phyloP scores from a whole-genome alignment of 2,113 vertebrate species.

The Pica pica region DNA sequence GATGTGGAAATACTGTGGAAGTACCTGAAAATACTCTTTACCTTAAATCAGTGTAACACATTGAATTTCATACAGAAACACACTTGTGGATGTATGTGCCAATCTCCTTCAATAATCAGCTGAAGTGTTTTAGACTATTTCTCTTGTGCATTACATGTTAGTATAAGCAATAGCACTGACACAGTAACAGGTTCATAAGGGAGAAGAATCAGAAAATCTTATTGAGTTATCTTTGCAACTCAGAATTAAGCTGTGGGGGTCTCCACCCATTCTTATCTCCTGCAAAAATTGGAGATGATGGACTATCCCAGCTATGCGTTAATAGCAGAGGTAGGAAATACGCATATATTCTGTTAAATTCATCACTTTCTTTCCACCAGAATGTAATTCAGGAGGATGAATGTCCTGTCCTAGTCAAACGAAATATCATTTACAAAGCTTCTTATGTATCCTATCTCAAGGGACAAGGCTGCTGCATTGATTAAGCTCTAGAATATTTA shows the following conservation, averaged over 20 bases:
- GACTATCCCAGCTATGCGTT: constrained; percentile 8
- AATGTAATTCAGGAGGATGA: constrained; percentile 53
- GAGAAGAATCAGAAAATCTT: not conserved
- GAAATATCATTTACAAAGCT: constrained; percentile 51
- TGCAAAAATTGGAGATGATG: constrained; percentile 24
- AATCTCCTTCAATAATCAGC: not conserved
- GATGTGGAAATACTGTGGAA: not conserved
- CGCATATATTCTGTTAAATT: constrained; percentile 42
- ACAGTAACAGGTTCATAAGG: not conserved
- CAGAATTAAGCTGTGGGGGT: not conserved
- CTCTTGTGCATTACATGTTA: not conserved
- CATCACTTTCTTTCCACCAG: constrained; percentile 14
- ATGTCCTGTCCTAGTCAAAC: constrained; percentile 44
- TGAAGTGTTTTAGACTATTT: not conserved
- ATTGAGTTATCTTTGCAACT: constrained; percentile 10
- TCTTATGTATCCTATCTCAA: constrained; percentile 18
- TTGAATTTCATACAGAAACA: not conserved
- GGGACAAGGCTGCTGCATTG: constrained; percentile 21
- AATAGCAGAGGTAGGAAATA: constrained; percentile 39
- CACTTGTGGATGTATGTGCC: not conserved
- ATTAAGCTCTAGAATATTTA: constrained; percentile 39
- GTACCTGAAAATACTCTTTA: not conserved
- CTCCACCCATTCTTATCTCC: not conserved
- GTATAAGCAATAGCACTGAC: not conserved
- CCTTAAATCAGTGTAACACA: not conserved